Conservation (phyloP, 2,797 vertebrate genomes). For the Hypotaenidia okinawae region DNA sequence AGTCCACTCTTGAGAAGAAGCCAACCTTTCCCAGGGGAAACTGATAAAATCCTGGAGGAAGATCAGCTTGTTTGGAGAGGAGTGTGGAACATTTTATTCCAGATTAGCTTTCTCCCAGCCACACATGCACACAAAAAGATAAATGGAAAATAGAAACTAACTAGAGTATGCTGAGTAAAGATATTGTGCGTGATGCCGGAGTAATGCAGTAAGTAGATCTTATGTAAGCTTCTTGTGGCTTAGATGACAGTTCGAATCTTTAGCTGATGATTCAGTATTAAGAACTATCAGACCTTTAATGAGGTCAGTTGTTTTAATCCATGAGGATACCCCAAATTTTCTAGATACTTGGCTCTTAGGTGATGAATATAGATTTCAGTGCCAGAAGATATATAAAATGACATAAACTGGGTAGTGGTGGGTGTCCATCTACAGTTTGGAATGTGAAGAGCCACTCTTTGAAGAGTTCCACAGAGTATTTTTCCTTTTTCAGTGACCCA, state of each 20-base stretch:
- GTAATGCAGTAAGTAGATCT: background rate
- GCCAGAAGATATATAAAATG: background rate
- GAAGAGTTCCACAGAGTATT: background rate
- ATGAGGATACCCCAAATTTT: background rate
- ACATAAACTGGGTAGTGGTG: background rate
- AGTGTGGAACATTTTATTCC: background rate
- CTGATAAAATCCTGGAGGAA: background rate
- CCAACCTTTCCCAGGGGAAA: background rate
- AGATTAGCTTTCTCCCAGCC: background rate
- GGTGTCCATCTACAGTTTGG: background rate
- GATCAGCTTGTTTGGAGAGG: background rate
- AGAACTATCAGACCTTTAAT: background rate
- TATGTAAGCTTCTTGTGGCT: background rate
- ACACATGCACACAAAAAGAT: background rate
- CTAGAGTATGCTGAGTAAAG: background rate
- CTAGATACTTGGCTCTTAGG: background rate
- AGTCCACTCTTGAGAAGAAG: background rate
- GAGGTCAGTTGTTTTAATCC: background rate
- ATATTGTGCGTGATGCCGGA: background rate
- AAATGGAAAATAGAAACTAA: background rate
- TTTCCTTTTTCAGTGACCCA: background rate
- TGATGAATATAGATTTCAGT: background rate
- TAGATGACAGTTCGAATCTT: background rate
- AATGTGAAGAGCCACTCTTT: background rate
- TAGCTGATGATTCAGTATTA: background rate